Conservation (phyloP, 2,113 vertebrate species). For the Pan paniscus region DNA sequence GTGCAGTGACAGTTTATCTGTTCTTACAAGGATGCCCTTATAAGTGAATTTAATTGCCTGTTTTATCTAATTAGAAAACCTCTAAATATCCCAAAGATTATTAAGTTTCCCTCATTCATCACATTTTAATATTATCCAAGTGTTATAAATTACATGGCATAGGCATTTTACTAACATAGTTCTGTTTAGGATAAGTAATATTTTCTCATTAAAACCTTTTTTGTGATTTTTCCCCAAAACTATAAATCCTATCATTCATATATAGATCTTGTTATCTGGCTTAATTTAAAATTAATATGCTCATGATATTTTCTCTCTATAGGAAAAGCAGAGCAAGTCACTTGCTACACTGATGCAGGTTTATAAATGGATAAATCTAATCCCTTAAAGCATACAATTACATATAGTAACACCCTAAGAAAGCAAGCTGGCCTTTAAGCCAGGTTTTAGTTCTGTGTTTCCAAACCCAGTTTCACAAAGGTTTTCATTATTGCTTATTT, state of each 20-base stretch:
- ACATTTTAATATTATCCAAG: constrained; percentile 68
- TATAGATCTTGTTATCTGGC: constrained; percentile 32
- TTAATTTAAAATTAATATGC: constrained; percentile 60
- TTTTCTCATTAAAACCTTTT: constrained; percentile 65
- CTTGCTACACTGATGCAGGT: not conserved
- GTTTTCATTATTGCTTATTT: not conserved
- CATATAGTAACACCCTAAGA: not conserved
- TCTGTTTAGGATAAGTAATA: constrained; percentile 58
- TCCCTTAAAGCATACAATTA: not conserved
- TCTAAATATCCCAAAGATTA: constrained; percentile 68
- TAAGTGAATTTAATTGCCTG: constrained; percentile 67
- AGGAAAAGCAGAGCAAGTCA: not conserved
- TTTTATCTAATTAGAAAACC: constrained; percentile 68
- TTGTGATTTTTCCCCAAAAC: constrained; percentile 3
- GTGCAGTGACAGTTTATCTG: constrained; percentile 4
- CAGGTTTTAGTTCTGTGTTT: not conserved
- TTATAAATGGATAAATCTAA: not conserved
- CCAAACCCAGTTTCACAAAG: not conserved
- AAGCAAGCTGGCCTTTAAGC: not conserved
- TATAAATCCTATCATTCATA: constrained; percentile 45
- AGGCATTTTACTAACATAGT: constrained; percentile 50
- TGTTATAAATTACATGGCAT: constrained; percentile 53
- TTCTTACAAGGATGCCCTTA: constrained; percentile 21
- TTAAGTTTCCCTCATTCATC: constrained; percentile 65
- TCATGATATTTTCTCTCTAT: not conserved